Conservation (phyloP, 2,113 vertebrate species). For the Psammodynastes pulverulentus region DNA sequence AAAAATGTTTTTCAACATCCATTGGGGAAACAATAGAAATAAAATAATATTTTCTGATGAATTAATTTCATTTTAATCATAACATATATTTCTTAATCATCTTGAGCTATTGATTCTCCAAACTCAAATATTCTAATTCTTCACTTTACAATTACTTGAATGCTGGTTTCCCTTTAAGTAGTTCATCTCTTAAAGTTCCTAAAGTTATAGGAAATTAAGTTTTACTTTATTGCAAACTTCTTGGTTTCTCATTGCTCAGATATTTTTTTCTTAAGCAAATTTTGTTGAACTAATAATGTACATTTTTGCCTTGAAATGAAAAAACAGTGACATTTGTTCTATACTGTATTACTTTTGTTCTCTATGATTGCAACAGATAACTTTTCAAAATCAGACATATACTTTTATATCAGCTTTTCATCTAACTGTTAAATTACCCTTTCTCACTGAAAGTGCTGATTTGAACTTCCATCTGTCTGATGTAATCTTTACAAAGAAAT, state of each 20-base stretch:
- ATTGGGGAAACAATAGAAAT: background rate
- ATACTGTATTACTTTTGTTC: background rate
- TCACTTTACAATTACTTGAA: background rate
- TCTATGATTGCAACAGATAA: background rate
- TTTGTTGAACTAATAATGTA: background rate
- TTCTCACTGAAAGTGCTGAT: background rate
- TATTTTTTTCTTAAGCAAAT: background rate
- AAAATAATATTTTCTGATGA: background rate
- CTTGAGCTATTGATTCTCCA: background rate
- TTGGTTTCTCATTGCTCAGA: background rate
- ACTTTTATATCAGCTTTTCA: background rate
- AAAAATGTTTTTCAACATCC: background rate
- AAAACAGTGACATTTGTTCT: background rate
- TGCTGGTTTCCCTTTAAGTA: background rate
- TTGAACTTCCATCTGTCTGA: background rate
- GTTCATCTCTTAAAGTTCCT: background rate
- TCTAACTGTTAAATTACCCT: background rate
- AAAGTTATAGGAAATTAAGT: background rate
- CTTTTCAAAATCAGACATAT: background rate
- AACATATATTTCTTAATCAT: background rate
- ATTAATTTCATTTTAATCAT: background rate
- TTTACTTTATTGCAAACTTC: background rate
- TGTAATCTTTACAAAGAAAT: background rate
- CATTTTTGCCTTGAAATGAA: background rate
- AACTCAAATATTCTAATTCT: background rate